phyloP scores from a whole-genome alignment of 2,113 vertebrate genomes.

The Pterocles burchelli region DNA sequence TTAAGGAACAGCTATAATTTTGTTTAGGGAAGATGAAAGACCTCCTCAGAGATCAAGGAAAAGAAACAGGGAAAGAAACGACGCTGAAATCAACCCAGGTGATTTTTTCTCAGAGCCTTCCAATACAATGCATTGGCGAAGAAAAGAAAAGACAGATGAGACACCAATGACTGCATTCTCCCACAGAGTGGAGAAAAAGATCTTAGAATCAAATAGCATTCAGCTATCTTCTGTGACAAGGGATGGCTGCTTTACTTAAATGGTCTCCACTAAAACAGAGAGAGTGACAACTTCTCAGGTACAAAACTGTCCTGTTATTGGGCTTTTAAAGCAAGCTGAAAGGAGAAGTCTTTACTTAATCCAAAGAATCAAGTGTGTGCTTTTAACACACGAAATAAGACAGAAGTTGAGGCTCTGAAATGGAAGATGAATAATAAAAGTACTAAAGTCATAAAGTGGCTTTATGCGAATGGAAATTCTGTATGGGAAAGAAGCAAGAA shows the following conservation, averaged over 20 bases:
- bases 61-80: constrained; percentile 28
- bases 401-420: constrained; percentile 40
- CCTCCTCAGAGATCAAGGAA: constrained; percentile 69
- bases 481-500: constrained; percentile 61
- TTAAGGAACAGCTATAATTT: constrained; percentile 55
- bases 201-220: constrained; percentile 34
- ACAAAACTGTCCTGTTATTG: constrained; percentile 34
- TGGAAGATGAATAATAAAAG: constrained; percentile 38
- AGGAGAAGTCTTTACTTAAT: constrained; percentile 27
- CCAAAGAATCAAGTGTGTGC: not conserved
- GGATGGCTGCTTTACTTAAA: constrained; percentile 33
- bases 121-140: not conserved
- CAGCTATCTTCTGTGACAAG: not conserved
- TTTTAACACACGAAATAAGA: constrained; percentile 37
- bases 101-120: constrained; percentile 17
- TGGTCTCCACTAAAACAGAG: not conserved
- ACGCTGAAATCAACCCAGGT: constrained; percentile 43
- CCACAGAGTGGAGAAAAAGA: not conserved
- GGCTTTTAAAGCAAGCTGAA: constrained; percentile 38
- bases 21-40: constrained; percentile 64
- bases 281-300: not conserved
- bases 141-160: not conserved
- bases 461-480: constrained; percentile 52
- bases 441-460: constrained; percentile 20
- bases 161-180: not conserved